A percentile compares a stretch with the other conserved stretches of the same genome.
These are phyloP conservation scores for Crocuta crocuta DNA, from an alignment of 2,113 vertebrate species.

Conservation along the genomic window DNA sequence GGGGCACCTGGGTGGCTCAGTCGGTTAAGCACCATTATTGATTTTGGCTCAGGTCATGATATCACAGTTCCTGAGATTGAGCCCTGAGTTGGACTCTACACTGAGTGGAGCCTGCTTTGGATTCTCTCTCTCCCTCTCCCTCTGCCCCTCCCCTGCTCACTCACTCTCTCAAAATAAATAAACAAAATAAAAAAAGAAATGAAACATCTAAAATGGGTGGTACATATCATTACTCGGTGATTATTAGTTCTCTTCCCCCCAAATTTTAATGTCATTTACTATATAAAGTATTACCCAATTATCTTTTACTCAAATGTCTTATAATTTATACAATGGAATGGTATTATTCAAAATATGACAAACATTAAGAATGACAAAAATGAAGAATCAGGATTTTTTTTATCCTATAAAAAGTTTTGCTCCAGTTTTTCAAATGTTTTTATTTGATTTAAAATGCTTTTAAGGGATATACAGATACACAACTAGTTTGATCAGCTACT, in stretches of 20 bases:
- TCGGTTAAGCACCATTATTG: no score
- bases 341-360: neutral
- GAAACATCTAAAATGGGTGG: constrained; percentile 9
- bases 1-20: no score
- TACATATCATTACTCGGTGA: neutral
- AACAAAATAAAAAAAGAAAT: neutral
- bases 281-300: constrained; percentile 27
- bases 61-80: no score
- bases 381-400: neutral
- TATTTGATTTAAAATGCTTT: constrained; percentile 75
- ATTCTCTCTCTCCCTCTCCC: no score
- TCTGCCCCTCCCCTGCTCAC: no score
- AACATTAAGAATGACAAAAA: neutral
- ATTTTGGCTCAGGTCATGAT: no score
- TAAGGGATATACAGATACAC: constrained; percentile 90
- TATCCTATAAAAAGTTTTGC: neutral
- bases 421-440: constrained; percentile 15
- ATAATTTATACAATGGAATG: neutral
- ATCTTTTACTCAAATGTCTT: constrained; percentile 42
- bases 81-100: no score
- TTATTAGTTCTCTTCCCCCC: neutral
- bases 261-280: constrained; percentile 47
- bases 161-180: no score
- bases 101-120: no score
- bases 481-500: constrained; percentile 94